Percentiles rank a stretch among this genome's conserved stretches.
phyloP scores from a whole-genome alignment of 2,888 invertebrate genomes.

The Muschampia staudingeri region DNA sequence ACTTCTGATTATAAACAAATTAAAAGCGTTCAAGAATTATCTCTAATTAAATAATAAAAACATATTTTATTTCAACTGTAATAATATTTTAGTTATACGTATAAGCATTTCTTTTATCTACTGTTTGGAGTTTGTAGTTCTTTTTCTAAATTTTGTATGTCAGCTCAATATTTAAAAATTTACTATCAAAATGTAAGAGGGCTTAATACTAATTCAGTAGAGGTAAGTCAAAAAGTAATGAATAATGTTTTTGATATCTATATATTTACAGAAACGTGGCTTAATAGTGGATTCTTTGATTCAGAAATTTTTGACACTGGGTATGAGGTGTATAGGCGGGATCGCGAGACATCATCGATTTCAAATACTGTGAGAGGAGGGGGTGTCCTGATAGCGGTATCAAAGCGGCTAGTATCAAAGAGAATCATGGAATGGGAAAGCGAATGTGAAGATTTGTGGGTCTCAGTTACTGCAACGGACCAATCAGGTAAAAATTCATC shows the following conservation, averaged over 20 bases:
- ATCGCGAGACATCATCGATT: slow-evolving; percentile 44
- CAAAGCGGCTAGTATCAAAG: slow-evolving; percentile 37
- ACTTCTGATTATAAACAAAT: slow-evolving; percentile 39
- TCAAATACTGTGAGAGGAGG: slow-evolving; percentile 47
- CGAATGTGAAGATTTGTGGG: slow-evolving; percentile 55
- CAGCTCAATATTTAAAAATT: neutral
- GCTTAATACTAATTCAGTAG: slow-evolving; percentile 38
- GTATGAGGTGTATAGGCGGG: slow-evolving; percentile 56
- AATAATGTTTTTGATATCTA: slow-evolving; percentile 25
- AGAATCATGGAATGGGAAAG: slow-evolving; percentile 54
- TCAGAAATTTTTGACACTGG: slow-evolving; percentile 49
- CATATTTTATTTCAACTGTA: neutral
- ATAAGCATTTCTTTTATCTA: no score
- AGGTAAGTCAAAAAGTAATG: slow-evolving; percentile 29
- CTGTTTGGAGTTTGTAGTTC: no score
- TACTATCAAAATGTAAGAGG: slow-evolving; percentile 33
- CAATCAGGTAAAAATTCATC: neutral
- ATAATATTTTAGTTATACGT: no score
- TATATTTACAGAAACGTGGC: slow-evolving; percentile 37
- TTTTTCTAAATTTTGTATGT: neutral
- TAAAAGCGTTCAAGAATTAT: neutral
- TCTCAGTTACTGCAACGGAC: slow-evolving; percentile 27
- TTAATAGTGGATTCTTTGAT: slow-evolving; percentile 32
- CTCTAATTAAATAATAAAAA: neutral
- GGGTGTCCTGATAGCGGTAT: slow-evolving; percentile 58